Conservation (phyloP, 2,888 invertebrate species). For the Disparrhopalites patrizii region DNA sequence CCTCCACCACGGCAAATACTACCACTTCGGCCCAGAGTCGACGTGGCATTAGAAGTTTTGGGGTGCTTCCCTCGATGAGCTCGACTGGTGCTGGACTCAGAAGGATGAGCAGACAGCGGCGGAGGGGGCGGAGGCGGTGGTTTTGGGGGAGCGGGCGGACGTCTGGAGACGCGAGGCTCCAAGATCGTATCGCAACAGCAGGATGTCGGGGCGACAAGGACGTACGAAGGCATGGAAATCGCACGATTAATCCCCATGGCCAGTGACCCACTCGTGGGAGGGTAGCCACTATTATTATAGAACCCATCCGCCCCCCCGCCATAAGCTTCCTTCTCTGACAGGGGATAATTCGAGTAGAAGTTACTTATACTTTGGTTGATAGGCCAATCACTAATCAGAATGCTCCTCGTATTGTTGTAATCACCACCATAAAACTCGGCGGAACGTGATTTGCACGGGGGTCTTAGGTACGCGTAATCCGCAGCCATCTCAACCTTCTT, state of each 20-base stretch:
- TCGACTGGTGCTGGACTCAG: too few relatives aligned
- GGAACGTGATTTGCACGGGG: constrained; percentile 25
- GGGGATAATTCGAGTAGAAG: constrained; percentile 18
- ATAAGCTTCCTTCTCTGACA: neutral
- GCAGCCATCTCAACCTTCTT: too few relatives aligned
- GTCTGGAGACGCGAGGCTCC: constrained; percentile 9
- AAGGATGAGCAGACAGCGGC: too few relatives aligned
- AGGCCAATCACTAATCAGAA: constrained; percentile 41
- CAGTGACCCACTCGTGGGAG: neutral
- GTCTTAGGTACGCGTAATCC: constrained; percentile 6
- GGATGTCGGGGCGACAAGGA: constrained; percentile 12
- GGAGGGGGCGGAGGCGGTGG: constrained; percentile 10
- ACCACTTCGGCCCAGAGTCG: neutral
- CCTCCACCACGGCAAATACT: neutral
- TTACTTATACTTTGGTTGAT: constrained; percentile 34
- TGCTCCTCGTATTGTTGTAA: constrained; percentile 29
- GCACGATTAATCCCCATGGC: constrained; percentile 1
- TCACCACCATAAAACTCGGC: constrained; percentile 16
- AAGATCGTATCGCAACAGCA: constrained; percentile 8
- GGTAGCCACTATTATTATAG: neutral
- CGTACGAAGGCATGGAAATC: constrained; percentile 5
- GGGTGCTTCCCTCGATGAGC: too few relatives aligned
- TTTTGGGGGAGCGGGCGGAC: constrained; percentile 10
- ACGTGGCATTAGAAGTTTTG: neutral
- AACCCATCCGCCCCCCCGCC: too few relatives aligned